Evolutionary conservation across 2,888 invertebrate species (phyloP).

Genomic region (Drosophila suboccidentalis): DNA sequence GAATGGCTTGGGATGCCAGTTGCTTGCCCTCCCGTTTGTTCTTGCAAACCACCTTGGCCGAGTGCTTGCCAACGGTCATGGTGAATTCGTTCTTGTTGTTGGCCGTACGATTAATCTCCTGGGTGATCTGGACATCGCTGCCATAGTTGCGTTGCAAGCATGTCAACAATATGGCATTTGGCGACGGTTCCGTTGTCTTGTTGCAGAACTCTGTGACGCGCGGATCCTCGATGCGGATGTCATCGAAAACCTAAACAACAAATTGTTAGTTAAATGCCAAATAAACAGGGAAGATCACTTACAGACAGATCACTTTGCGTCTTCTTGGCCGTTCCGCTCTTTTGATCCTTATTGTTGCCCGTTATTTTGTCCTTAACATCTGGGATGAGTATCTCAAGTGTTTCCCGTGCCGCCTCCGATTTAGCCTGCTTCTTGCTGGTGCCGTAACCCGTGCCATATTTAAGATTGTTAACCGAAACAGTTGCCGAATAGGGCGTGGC

Average conservation of each 20-base stretch:
- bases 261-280: neutral
- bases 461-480: slow-evolving; percentile 95
- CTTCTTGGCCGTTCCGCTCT: slow-evolving; percentile 79
- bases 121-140: slow-evolving; percentile 94
- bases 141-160: slow-evolving; percentile 97
- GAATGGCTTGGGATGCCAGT: slow-evolving; percentile 96
- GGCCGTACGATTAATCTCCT: slow-evolving; percentile 94
- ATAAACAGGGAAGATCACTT: slow-evolving; percentile 50
- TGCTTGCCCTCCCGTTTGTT: slow-evolving; percentile 99
- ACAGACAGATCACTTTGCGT: slow-evolving; percentile 87
- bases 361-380: slow-evolving; percentile 94
- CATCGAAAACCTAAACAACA: slow-evolving; percentile 92
- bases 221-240: slow-evolving; percentile 96
- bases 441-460: slow-evolving; percentile 97
- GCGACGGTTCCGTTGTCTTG: slow-evolving; percentile 98
- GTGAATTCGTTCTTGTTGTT: slow-evolving; percentile 97
- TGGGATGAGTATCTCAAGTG: slow-evolving; percentile 96
- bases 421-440: slow-evolving; percentile 98
- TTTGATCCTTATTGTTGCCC: slow-evolving; percentile 86
- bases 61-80: slow-evolving; percentile 97
- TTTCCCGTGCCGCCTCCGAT: slow-evolving; percentile 95
- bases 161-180: slow-evolving; percentile 96
- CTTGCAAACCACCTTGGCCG: slow-evolving; percentile 95
- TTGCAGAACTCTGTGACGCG: slow-evolving; percentile 97
- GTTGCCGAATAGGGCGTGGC: slow-evolving; percentile 97